These are phyloP conservation scores for Psittacara wagleri DNA, from an alignment of 2,113 vertebrate species.

Conservation along the genomic window DNA sequence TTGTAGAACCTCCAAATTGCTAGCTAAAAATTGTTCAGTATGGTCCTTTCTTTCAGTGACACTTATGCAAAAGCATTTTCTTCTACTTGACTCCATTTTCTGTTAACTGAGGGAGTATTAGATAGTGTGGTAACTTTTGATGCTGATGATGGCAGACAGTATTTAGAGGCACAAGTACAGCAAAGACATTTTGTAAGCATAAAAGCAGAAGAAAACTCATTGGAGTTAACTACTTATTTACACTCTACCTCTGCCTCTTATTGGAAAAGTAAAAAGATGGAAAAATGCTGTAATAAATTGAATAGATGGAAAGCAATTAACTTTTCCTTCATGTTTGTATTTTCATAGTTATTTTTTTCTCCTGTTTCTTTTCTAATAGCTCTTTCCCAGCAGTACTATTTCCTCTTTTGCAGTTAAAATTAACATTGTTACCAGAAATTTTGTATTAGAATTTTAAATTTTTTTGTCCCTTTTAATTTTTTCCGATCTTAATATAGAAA, in stretches of 20 bases:
- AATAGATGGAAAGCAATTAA: constrained; percentile 40
- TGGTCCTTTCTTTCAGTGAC: neutral
- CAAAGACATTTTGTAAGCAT: neutral
- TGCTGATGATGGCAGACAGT: constrained; percentile 55
- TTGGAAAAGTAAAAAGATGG: constrained; percentile 11
- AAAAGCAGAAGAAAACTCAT: constrained; percentile 13
- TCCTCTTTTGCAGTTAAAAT: neutral
- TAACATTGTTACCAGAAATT: constrained; percentile 23
- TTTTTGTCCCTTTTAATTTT: neutral
- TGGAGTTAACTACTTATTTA: constrained; percentile 26
- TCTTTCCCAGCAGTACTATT: neutral
- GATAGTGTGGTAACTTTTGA: constrained; percentile 34
- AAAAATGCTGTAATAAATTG: constrained; percentile 21
- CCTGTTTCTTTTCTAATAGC: neutral
- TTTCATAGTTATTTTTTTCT: neutral
- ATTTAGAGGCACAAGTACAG: constrained; percentile 65
- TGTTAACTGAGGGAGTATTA: constrained; percentile 11
- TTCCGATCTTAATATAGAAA: neutral
- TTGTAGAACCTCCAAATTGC: neutral
- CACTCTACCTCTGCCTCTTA: neutral
- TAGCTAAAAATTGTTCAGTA: neutral
- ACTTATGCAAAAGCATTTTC: neutral
- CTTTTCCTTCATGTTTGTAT: constrained; percentile 29
- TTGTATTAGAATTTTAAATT: neutral
- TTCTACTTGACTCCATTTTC: constrained; percentile 46